Conservation (phyloP, 2,113 vertebrate species). For the Condylura cristata region DNA sequence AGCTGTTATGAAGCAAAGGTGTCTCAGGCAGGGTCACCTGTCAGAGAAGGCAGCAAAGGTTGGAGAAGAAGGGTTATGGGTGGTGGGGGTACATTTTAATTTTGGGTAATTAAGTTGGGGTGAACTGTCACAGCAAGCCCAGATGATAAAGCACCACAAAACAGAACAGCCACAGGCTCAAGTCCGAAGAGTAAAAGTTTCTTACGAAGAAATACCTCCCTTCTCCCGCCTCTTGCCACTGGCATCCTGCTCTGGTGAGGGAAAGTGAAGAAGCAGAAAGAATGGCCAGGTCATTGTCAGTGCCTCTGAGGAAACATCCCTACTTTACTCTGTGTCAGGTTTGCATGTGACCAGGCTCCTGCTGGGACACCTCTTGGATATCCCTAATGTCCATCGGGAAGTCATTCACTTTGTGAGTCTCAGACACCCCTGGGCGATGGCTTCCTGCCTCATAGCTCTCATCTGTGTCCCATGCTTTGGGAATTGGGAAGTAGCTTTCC, state of each 20-base stretch:
- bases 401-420: not conserved
- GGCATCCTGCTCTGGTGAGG: not conserved
- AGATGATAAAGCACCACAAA: not conserved
- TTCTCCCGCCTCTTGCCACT: not conserved
- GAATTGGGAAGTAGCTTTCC: not conserved
- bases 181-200: not conserved
- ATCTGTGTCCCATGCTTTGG: not conserved
- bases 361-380: not conserved
- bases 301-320: not conserved
- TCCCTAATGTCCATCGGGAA: not conserved
- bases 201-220: not conserved
- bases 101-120: not conserved
- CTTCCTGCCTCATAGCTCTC: not conserved
- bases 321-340: not conserved
- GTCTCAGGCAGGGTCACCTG: rapidly evolving
- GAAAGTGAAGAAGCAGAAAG: not conserved
- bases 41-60: not conserved
- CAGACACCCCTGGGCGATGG: too few relatives aligned
- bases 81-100: not conserved
- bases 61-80: not conserved
- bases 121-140: not conserved
- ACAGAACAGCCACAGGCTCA: not conserved
- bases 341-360: not conserved
- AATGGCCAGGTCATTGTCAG: not conserved
- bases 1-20: not conserved